Conservation (phyloP, 1,140 invertebrate genomes). For the Lepidotrigona ventralis region DNA sequence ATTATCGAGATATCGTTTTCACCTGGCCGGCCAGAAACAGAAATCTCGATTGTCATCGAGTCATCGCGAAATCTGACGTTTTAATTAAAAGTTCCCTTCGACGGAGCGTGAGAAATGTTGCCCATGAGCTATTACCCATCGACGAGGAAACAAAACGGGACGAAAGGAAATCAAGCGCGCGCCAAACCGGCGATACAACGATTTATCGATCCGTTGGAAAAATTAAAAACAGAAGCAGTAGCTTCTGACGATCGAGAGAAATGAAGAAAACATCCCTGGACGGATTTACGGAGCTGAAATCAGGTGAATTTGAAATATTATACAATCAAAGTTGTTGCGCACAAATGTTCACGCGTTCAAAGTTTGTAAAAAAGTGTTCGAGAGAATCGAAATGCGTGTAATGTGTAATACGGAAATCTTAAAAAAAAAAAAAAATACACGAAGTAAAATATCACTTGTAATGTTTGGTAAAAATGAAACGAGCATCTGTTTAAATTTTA, state of each 20-base stretch:
- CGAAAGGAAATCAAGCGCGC: not conserved
- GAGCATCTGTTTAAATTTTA: too few relatives aligned
- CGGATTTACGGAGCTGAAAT: too few relatives aligned
- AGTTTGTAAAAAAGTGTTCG: too few relatives aligned
- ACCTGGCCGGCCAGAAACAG: not conserved
- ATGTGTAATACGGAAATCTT: too few relatives aligned
- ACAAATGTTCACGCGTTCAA: too few relatives aligned
- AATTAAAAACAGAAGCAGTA: not conserved
- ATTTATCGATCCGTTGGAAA: not conserved
- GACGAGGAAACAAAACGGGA: slow-evolving; percentile 8
- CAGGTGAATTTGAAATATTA: too few relatives aligned
- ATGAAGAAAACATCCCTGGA: too few relatives aligned
- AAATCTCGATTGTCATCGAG: slow-evolving; percentile 13
- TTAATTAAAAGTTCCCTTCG: slow-evolving; percentile 32
- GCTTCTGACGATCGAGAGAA: not conserved
- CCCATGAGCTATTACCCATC: not conserved
- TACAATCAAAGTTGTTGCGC: too few relatives aligned
- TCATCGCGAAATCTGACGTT: slow-evolving; percentile 13
- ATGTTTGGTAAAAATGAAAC: too few relatives aligned
- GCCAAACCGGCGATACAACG: not conserved
- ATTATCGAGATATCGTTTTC: slow-evolving; percentile 4
- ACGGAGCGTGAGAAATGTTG: slow-evolving; percentile 25
- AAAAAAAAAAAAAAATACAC: too few relatives aligned
- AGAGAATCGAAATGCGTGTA: too few relatives aligned
- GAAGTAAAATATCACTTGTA: too few relatives aligned